Base-by-base conservation (phyloP, 2,113 vertebrate species). In the Gopherus evgoodei region DNA sequence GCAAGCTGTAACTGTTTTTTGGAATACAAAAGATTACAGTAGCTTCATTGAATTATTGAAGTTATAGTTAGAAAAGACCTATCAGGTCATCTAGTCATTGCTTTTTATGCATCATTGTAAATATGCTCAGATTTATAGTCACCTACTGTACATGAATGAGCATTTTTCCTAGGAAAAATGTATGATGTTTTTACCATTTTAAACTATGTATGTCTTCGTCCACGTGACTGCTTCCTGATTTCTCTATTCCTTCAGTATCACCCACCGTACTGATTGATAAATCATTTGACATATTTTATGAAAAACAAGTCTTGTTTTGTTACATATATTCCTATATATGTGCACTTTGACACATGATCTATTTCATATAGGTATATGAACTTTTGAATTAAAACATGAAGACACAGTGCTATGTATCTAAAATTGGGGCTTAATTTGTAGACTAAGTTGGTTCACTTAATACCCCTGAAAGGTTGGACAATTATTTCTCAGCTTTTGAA, bases 241-340 rank as follows among this genome's bases (percentile, higher is more conserved):
- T 86, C 89, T 95, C 38, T 83, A 88, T 95, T 89, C 4, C n/a
- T 91, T 52, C 56, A 16, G 11, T 89, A 10, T 90, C 56, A 90
- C 88, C 44, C 65, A 47, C 24, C 87, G 5, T 84, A 29, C 72
- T 91, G 52, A 91, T 52, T 83, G 69, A 16, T 62, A 86, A 42
- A 56, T 79, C 8, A 56, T 91, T 93, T 75, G 24, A 88, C 50
- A 81, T 88, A 27, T 3, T 49, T 83, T 9, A 8, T 78, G 25
- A 31, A 80, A n/a, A 19, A 0, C 2, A 69, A 86, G 62, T 83
- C 78, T 29, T 53, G 0, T 47, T 94, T 86, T 89, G 10, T 83
- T 88, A 80, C 1, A 2, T 75, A 13, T 53, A 17, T 53, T 76
- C 35, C 86, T 52, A 1, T 62, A 2, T 3, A 1, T 76, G 11